Percentiles rank a stretch among this genome's conserved stretches.
These are phyloP conservation scores for Lordiphosa andalusiaca DNA, from an alignment of 2,888 invertebrate species.

Conservation along the genomic window DNA sequence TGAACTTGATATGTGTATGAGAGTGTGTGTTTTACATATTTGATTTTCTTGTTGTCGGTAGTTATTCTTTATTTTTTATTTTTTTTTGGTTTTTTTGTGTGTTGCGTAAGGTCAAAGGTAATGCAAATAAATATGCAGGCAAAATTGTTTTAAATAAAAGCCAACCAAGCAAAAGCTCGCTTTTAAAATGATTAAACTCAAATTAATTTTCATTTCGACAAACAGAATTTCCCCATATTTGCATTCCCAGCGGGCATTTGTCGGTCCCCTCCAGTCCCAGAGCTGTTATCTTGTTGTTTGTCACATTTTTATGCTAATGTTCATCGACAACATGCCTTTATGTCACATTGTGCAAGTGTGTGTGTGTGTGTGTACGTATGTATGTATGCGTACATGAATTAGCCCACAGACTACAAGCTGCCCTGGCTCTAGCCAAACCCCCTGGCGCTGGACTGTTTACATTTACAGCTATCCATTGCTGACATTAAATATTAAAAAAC, in stretches of 20 bases:
- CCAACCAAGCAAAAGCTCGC: conserved; percentile 54
- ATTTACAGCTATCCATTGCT: conserved; percentile 47
- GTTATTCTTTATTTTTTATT: conserved; percentile 13
- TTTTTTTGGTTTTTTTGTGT: background rate
- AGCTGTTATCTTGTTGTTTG: conserved; percentile 48
- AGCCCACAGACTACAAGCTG: conserved; percentile 12
- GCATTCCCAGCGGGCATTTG: conserved; percentile 27
- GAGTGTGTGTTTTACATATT: conserved; percentile 28
- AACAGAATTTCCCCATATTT: conserved; percentile 8
- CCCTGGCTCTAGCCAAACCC: conserved; percentile 4
- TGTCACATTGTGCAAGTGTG: conserved; percentile 34
- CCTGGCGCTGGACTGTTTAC: conserved; percentile 28
- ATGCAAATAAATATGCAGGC: conserved; percentile 40
- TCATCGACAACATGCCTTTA: conserved; percentile 67
- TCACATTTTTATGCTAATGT: conserved; percentile 75
- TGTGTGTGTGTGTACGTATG: background rate
- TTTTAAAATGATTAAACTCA: conserved; percentile 72
- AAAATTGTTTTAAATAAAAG: conserved; percentile 73
- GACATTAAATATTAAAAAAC: conserved; percentile 74
- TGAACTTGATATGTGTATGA: conserved; percentile 49
- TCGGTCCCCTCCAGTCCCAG: conserved; percentile 7
- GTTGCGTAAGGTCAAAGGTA: conserved; percentile 38
- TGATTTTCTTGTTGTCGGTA: conserved; percentile 35
- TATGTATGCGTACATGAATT: conserved; percentile 19
- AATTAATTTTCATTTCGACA: conserved; percentile 63